Percentiles rank a stretch among this genome's conserved stretches.
Evolutionary conservation across 2,797 vertebrate genomes (phyloP).

Genomic region (Parauchenoglanis ngamensis): DNA sequence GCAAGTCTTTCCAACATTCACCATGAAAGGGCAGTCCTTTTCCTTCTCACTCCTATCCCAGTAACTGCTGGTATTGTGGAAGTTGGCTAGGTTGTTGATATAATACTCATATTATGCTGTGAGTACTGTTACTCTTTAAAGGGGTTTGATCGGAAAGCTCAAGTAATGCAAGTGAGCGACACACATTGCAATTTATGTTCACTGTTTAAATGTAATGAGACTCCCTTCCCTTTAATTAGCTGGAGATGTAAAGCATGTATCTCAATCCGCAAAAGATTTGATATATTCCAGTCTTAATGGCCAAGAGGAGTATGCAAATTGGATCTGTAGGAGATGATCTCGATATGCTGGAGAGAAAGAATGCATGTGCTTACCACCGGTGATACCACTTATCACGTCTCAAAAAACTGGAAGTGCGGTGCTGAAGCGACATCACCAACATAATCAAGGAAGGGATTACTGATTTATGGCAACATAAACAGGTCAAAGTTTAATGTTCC

Average conservation of each 20-base stretch:
- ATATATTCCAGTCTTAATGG: not conserved
- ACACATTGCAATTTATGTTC: conserved; percentile 35
- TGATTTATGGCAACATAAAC: not conserved
- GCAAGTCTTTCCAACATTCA: conserved; percentile 3
- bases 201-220: conserved; percentile 37
- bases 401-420: not conserved
- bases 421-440: not conserved
- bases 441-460: not conserved
- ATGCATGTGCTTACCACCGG: not conserved
- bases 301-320: not conserved
- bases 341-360: not conserved
- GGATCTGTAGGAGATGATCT: not conserved
- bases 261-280: not conserved
- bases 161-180: conserved; percentile 3
- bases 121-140: conserved; percentile 15
- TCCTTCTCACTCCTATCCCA: not conserved
- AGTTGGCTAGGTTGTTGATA: not conserved
- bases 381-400: not conserved
- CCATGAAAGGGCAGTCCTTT: not conserved
- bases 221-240: not conserved
- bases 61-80: not conserved
- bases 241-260: not conserved
- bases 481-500: not conserved
- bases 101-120: not conserved
- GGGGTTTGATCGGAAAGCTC: conserved; percentile 28